These are phyloP conservation scores for Agrypnus murinus DNA, from an alignment of 2,888 invertebrate species.

Conservation along the genomic window DNA sequence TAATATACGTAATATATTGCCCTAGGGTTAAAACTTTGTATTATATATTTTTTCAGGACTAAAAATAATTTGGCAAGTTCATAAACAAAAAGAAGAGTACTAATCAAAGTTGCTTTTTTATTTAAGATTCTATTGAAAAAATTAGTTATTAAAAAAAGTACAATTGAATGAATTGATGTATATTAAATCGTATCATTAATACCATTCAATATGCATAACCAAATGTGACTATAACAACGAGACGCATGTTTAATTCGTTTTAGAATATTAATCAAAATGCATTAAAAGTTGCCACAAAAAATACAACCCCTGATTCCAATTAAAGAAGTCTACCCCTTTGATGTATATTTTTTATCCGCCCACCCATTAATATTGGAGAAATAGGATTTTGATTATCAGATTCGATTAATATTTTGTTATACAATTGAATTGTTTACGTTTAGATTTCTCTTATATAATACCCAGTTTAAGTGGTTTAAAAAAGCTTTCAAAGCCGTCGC, in stretches of 20 bases:
- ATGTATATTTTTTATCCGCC: slow-evolving; percentile 39
- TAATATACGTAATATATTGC: no score
- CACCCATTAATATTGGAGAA: slow-evolving; percentile 27
- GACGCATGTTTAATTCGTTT: slow-evolving; percentile 38
- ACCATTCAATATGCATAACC: slow-evolving; percentile 32
- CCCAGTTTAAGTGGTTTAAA: no score
- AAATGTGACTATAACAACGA: slow-evolving; percentile 32
- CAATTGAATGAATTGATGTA: slow-evolving; percentile 15
- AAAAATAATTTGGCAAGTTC: no score
- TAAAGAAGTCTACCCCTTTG: slow-evolving; percentile 44
- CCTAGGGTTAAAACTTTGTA: no score
- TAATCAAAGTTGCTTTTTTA: no score
- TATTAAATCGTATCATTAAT: slow-evolving; percentile 28
- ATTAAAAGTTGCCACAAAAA: slow-evolving; percentile 31
- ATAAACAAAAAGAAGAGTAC: no score
- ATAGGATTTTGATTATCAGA: background rate
- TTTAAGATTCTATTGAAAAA: background rate
- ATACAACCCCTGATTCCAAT: slow-evolving; percentile 33
- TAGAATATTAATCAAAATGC: slow-evolving; percentile 43
- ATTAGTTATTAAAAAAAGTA: background rate
- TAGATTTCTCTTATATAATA: no score
- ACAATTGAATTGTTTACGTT: no score
- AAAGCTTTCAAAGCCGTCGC: no score
- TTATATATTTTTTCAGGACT: no score
- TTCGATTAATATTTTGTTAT: no score